Evolutionary conservation across 2,797 vertebrate genomes (phyloP).

Genomic region (Botia kubotai): DNA sequence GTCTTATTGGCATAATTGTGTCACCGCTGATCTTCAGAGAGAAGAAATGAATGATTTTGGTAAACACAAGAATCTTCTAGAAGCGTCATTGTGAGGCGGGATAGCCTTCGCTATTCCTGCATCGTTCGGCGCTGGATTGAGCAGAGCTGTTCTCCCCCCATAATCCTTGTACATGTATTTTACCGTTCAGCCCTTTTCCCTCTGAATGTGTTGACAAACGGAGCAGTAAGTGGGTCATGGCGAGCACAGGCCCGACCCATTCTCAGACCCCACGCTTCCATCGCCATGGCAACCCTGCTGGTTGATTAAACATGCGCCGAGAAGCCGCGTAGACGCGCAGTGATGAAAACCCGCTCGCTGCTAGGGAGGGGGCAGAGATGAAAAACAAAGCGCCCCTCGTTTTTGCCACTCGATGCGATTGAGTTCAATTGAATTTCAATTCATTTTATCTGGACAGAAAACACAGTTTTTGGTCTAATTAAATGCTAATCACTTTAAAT

Average conservation of each 20-base stretch:
- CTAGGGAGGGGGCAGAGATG: slow-evolving; percentile 62
- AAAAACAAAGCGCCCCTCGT: neutral
- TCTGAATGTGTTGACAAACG: slow-evolving; percentile 92
- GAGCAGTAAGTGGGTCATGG: slow-evolving; percentile 91
- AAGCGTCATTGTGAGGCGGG: neutral
- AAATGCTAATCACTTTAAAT: slow-evolving; percentile 28
- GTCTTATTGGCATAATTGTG: neutral
- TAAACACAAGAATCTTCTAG: slow-evolving; percentile 5
- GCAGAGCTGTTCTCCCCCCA: slow-evolving; percentile 69
- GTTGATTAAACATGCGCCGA: slow-evolving; percentile 91
- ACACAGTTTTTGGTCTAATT: slow-evolving; percentile 20
- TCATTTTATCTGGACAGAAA: slow-evolving; percentile 27
- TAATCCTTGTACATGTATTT: slow-evolving; percentile 79
- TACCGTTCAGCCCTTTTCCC: slow-evolving; percentile 84
- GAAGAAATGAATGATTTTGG: neutral
- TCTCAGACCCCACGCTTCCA: slow-evolving; percentile 82
- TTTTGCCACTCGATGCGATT: slow-evolving; percentile 3
- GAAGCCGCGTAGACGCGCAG: slow-evolving; percentile 67
- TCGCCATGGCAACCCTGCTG: slow-evolving; percentile 93
- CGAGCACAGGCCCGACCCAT: slow-evolving; percentile 83
- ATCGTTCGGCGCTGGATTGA: slow-evolving; percentile 68
- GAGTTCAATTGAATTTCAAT: slow-evolving; percentile 33
- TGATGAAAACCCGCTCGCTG: slow-evolving; percentile 71
- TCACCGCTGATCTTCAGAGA: neutral
- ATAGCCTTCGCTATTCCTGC: slow-evolving; percentile 14